phyloP scores from a whole-genome alignment of 2,888 invertebrate species.

The Corythucha ciliata region DNA sequence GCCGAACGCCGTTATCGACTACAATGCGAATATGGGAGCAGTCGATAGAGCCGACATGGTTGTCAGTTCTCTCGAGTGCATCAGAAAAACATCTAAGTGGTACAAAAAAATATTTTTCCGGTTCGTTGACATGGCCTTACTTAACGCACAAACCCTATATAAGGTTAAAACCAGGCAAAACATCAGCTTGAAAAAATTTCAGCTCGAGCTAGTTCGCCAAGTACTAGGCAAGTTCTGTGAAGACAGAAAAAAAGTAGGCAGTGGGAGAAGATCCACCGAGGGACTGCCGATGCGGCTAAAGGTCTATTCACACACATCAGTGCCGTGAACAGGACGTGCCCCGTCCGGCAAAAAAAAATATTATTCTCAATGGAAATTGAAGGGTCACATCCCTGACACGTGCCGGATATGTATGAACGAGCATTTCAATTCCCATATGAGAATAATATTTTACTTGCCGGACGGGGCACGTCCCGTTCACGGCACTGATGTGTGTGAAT shows the following conservation, averaged over 20 bases:
- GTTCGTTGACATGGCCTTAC: background rate
- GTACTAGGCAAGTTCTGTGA: slow-evolving; percentile 1
- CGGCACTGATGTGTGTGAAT: background rate
- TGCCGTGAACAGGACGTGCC: no score
- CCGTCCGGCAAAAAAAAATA: no score
- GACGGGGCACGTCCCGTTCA: no score
- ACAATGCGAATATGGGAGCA: slow-evolving; percentile 24
- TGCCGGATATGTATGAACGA: no score
- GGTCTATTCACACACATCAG: no score
- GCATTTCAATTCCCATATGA: no score
- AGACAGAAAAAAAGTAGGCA: slow-evolving; percentile 5
- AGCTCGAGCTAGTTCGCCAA: slow-evolving; percentile 12
- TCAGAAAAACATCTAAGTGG: slow-evolving; percentile 4
- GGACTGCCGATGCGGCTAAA: slow-evolving; percentile 1
- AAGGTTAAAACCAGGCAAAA: slow-evolving; percentile 5
- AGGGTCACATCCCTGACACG: no score
- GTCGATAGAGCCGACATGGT: slow-evolving; percentile 24
- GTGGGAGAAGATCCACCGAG: slow-evolving; percentile 1
- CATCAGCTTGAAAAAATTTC: slow-evolving; percentile 14
- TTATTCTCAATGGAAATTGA: no score
- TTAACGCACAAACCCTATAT: background rate
- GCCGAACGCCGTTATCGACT: slow-evolving; percentile 20
- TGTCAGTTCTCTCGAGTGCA: slow-evolving; percentile 6
- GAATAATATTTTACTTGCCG: no score
- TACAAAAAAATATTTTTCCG: slow-evolving; percentile 15